Evolutionary conservation across 2,113 vertebrate genomes (phyloP).

Genomic region (Syngnathus typhle): DNA sequence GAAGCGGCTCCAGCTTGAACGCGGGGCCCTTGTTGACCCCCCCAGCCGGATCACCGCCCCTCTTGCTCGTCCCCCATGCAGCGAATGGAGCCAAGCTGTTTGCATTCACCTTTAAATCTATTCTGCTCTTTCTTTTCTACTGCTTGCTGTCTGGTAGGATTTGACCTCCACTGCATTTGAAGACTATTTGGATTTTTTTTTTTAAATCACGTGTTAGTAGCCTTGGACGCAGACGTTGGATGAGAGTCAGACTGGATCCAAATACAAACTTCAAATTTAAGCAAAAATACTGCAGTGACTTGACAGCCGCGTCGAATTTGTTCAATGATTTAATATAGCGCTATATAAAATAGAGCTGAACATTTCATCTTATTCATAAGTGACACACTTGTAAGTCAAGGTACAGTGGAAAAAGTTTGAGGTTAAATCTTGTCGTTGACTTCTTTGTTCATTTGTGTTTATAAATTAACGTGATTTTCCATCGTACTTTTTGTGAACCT

Average conservation of each 20-base stretch:
- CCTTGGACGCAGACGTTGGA: not conserved
- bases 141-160: not conserved
- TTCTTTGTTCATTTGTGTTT: not conserved
- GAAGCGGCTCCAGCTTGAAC: constrained; percentile 21
- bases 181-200: not conserved
- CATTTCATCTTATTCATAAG: not conserved
- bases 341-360: no score
- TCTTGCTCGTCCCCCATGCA: not conserved
- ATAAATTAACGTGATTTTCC: not conserved
- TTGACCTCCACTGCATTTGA: not conserved
- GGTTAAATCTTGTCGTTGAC: no score
- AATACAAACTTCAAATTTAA: not conserved
- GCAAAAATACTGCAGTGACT: not conserved
- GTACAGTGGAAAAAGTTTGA: not conserved
- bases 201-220: not conserved
- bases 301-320: not conserved
- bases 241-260: not conserved
- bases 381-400: not conserved
- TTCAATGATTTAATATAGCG: not conserved
- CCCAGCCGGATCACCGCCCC: constrained; percentile 1
- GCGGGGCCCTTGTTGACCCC: constrained; percentile 25
- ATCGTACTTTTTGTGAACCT: not conserved
- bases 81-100: constrained; percentile 48
- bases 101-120: constrained; percentile 51
- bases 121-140: constrained; percentile 18